These are phyloP conservation scores for Drosophila leonis DNA, from an alignment of 2,888 invertebrate genomes.

Conservation along the genomic window DNA sequence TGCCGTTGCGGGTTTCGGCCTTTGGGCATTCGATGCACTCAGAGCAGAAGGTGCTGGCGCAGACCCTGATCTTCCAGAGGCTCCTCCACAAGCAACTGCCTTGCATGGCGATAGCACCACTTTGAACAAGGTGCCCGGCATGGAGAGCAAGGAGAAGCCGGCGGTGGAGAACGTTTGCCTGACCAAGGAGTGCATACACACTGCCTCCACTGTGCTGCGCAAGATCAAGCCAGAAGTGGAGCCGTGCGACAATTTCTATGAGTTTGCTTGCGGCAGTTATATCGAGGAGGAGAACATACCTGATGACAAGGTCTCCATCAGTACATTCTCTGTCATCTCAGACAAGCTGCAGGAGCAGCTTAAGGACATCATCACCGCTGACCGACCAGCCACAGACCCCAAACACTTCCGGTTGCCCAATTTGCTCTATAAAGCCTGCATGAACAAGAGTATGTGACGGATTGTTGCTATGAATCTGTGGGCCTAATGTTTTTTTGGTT, in stretches of 20 bases:
- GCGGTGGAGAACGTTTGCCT: constrained; percentile 87
- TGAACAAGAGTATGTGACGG: constrained; percentile 84
- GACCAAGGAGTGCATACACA: constrained; percentile 92
- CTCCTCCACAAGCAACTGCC: constrained; percentile 72
- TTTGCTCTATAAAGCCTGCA: constrained; percentile 85
- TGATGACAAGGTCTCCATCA: constrained; percentile 87
- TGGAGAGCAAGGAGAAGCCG: constrained; percentile 71
- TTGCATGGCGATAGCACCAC: constrained; percentile 65
- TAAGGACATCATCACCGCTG: constrained; percentile 84
- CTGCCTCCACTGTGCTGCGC: constrained; percentile 89
- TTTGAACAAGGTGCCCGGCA: constrained; percentile 61
- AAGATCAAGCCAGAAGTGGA: constrained; percentile 89
- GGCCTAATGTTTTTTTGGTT: background rate
- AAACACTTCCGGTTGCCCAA: constrained; percentile 85
- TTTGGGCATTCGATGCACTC: constrained; percentile 82
- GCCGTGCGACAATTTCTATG: constrained; percentile 92
- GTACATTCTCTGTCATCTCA: constrained; percentile 85
- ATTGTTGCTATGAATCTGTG: background rate
- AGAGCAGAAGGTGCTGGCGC: background rate
- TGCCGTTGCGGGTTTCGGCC: constrained; percentile 87
- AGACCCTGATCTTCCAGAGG: background rate
- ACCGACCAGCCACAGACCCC: constrained; percentile 81
- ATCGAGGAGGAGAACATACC: constrained; percentile 89
- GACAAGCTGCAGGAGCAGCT: constrained; percentile 86
- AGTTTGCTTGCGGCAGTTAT: constrained; percentile 91